Conservation (phyloP, 2,888 invertebrate species). For the Ophion ellenae region DNA sequence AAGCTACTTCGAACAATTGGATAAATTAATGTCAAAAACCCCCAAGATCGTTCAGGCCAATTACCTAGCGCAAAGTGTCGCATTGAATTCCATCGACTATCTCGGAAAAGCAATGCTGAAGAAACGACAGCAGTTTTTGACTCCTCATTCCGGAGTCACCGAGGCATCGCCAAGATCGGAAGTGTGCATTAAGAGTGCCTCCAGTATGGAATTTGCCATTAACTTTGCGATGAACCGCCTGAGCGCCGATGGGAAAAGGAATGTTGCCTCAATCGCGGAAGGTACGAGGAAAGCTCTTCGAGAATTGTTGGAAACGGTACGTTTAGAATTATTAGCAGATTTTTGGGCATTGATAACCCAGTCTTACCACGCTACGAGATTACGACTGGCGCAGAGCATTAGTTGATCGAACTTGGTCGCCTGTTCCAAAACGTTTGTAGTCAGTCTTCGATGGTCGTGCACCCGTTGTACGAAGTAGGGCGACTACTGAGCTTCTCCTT, state of each 20-base stretch:
- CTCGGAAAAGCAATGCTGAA: slow-evolving; percentile 87
- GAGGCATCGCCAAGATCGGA: slow-evolving; percentile 96
- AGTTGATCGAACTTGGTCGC: no score
- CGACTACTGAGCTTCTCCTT: no score
- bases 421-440: no score
- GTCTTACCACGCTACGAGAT: no score
- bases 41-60: slow-evolving; percentile 85
- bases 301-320: slow-evolving; percentile 87
- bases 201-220: slow-evolving; percentile 90
- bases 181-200: slow-evolving; percentile 93
- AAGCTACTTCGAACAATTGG: no score
- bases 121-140: slow-evolving; percentile 91
- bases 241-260: slow-evolving; percentile 92
- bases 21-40: slow-evolving; percentile 85
- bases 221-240: slow-evolving; percentile 94
- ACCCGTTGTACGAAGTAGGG: no score
- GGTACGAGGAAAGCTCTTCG: slow-evolving; percentile 93
- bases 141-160: slow-evolving; percentile 92
- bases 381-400: no score
- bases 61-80: slow-evolving; percentile 96
- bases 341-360: neutral
- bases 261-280: slow-evolving; percentile 94
- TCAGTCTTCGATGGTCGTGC: no score
- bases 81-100: slow-evolving; percentile 92
- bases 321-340: neutral